Conservation (phyloP, 1,140 invertebrate species). For the Drosophila virilis region DNA sequence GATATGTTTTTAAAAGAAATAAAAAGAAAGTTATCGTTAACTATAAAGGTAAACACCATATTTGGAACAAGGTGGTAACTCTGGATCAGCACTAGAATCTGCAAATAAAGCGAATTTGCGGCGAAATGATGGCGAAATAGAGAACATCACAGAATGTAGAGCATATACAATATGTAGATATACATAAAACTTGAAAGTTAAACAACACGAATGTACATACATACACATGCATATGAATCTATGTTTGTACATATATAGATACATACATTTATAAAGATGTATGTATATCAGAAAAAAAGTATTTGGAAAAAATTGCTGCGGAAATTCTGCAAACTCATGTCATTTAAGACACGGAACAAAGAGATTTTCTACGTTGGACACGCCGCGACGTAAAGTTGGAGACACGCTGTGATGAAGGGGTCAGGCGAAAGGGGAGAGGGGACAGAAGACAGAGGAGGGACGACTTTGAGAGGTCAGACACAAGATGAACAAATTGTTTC, state of each 20-base stretch:
- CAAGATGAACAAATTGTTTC: conserved; percentile 51
- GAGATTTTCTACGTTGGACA: conserved; percentile 68
- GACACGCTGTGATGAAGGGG: neutral
- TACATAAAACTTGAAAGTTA: too few relatives aligned
- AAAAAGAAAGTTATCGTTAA: too few relatives aligned
- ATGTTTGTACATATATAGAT: neutral
- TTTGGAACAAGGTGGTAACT: neutral
- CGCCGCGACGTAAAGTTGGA: conserved; percentile 30
- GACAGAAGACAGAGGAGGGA: neutral
- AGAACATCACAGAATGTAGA: neutral
- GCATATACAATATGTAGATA: neutral
- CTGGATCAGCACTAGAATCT: neutral
- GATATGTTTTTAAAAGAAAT: too few relatives aligned
- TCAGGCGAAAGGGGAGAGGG: neutral
- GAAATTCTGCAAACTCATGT: conserved; percentile 72
- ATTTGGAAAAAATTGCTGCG: conserved; percentile 31
- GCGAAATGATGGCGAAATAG: neutral
- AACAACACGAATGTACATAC: too few relatives aligned
- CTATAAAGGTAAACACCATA: too few relatives aligned
- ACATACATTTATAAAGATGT: neutral
- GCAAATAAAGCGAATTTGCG: conserved; percentile 28
- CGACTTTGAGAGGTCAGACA: conserved; percentile 37
- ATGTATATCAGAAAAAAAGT: neutral
- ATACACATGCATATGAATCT: neutral
- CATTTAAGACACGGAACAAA: conserved; percentile 71